These are phyloP conservation scores for Botia almorhae DNA, from an alignment of 2,797 vertebrate genomes.

Conservation along the genomic window DNA sequence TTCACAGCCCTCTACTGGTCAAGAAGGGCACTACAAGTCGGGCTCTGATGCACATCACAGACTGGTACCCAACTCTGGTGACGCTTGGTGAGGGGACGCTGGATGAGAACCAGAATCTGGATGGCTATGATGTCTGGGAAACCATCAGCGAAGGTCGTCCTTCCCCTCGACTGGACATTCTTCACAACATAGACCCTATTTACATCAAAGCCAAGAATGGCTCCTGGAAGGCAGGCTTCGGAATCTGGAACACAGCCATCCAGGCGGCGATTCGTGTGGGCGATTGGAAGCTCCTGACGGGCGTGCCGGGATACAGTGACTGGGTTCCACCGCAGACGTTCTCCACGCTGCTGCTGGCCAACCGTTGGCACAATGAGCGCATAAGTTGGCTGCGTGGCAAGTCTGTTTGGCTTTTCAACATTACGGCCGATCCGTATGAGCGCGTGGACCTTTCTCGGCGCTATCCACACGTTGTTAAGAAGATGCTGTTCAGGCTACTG, in stretches of 20 bases:
- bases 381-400: constrained; percentile 88
- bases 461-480: constrained; percentile 89
- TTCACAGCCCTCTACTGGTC: constrained; percentile 91
- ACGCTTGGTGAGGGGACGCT: constrained; percentile 89
- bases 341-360: constrained; percentile 83
- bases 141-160: constrained; percentile 92
- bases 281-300: constrained; percentile 95
- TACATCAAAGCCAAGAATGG: constrained; percentile 93
- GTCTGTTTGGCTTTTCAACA: constrained; percentile 96
- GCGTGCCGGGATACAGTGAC: constrained; percentile 92
- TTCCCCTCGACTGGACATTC: constrained; percentile 91
- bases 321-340: constrained; percentile 98
- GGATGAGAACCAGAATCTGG: constrained; percentile 88
- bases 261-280: constrained; percentile 92
- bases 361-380: constrained; percentile 90
- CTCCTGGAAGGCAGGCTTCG: constrained; percentile 92
- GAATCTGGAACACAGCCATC: constrained; percentile 94
- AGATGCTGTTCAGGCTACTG: constrained; percentile 85
- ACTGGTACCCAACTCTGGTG: constrained; percentile 96
- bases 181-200: constrained; percentile 97
- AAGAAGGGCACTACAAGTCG: constrained; percentile 88
- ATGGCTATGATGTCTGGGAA: constrained; percentile 96
- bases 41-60: constrained; percentile 94
- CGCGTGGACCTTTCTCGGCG: constrained; percentile 87
- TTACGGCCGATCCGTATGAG: constrained; percentile 93